These are phyloP conservation scores for Pyrgus malvae DNA, from an alignment of 2,888 invertebrate species.

Conservation along the genomic window DNA sequence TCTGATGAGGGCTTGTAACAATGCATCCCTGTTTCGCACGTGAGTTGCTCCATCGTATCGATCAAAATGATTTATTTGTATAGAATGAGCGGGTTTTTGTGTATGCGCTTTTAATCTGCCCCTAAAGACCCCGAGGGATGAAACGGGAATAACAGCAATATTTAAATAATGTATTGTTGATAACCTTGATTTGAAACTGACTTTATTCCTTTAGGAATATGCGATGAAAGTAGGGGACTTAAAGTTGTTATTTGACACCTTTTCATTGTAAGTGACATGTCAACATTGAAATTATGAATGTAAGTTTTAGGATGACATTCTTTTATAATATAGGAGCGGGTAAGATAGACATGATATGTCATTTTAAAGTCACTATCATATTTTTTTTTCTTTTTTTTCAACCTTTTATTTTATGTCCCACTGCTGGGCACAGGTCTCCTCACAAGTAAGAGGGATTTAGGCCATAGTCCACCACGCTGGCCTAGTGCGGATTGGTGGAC, in stretches of 20 bases:
- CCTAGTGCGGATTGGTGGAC: no score
- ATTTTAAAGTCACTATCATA: no score
- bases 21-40: slow-evolving; percentile 63
- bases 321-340: no score
- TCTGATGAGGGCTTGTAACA: slow-evolving; percentile 51
- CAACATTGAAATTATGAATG: neutral
- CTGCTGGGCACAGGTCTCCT: no score
- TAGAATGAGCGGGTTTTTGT: slow-evolving; percentile 45
- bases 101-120: slow-evolving; percentile 18
- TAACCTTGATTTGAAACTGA: slow-evolving; percentile 19
- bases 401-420: no score
- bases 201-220: neutral
- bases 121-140: slow-evolving; percentile 18
- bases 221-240: neutral
- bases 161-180: slow-evolving; percentile 17
- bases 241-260: neutral
- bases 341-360: no score
- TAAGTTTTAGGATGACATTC: no score
- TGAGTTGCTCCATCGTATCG: slow-evolving; percentile 55
- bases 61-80: slow-evolving; percentile 66
- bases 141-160: slow-evolving; percentile 8
- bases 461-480: no score
- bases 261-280: neutral
- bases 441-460: no score
- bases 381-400: no score